These are phyloP conservation scores for Bombyx mori DNA, from an alignment of 1,140 invertebrate genomes.

Conservation along the genomic window ASM3026992v2 NC_085118.1:13462501-13463000, in stretches of 20 bases:
- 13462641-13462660: neutral
- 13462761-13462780: conserved; percentile 28
- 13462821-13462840: conserved; percentile 57
- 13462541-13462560: too few species aligned
- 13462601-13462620: too few species aligned
- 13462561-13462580: too few species aligned
- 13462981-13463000: neutral
- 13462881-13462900: conserved; percentile 6
- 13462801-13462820: conserved; percentile 53
- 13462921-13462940: neutral
- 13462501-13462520: too few species aligned
- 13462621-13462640: too few species aligned
- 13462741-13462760: neutral
- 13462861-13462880: conserved; percentile 58
- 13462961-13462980: neutral
- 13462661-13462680: neutral
- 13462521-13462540: too few species aligned
- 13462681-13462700: neutral
- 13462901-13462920: neutral
- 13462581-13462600: too few species aligned
- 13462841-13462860: conserved; percentile 59
- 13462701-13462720: neutral
- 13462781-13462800: conserved; percentile 57
- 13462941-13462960: neutral
- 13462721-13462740: neutral